Evolutionary conservation across 2,797 vertebrate genomes (phyloP), one percentile per base, ranked within the genome.

Genomic region (Odontamblyopus lacepedii): DNA sequence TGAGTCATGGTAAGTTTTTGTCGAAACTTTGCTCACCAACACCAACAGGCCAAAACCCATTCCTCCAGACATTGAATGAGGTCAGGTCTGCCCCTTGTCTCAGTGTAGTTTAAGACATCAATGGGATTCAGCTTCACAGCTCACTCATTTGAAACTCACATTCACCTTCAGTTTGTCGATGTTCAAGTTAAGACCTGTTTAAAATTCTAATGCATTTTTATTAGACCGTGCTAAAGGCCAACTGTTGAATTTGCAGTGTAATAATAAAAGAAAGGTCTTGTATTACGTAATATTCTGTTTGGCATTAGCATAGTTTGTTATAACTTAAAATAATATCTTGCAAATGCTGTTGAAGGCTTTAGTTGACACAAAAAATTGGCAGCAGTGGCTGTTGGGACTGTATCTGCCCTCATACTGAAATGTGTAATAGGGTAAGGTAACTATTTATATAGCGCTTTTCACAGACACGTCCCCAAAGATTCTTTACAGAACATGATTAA

Each of bases 111-210:
- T 32, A 48, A 15, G 12, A 48, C 44, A 16, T 48, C 44, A 48
- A 1, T 48, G 44, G 13, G 44, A 48, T 15, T 48, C 13, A 48
- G 16, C 13, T 48, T 48, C 44, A 48, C 13, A 13, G 4, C 44
- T 15, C 44, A 15, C 44, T 4, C 44, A 15, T 48, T 48, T 48
- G 12, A 48, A 48, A 48, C 41, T 44, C 57, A 66, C 72, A 67
- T 32, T 44, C 38, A 73, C 15, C 75, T 64, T 69, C 63, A 38
- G 53, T 29, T 19, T 53, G 56, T 50, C 61, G 23, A 44, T 71
- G 67, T 61, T 85, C 87, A 83, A 79, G 84, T 88, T 74, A 29
- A 66, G 82, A 50, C 85, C 77, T 73, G 89, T 76, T 82, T 81
- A 15, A 29, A 30, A 74, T 11, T n/a, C 2, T 0, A 55, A 55